Base-by-base conservation (phyloP, 2,113 vertebrate genomes). In the Takifugu flavidus region DNA sequence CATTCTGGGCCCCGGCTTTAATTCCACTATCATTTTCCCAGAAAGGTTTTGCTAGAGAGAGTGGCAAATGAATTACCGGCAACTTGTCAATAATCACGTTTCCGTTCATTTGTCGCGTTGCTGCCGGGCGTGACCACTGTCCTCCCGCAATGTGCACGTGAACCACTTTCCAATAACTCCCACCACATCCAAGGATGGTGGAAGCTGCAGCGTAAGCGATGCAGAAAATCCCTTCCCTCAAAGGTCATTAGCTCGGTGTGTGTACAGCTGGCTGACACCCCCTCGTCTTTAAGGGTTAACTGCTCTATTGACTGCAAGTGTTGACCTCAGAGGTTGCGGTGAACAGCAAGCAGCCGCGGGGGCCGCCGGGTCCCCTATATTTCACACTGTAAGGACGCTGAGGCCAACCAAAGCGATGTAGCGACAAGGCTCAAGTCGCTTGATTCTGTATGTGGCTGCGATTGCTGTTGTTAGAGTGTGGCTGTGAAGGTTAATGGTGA, bases 291-390 rank as follows among this genome's bases (percentile, higher is more conserved):
- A 65, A 52, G 57, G 60, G 72, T 75, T 67, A 72, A 70, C 61
- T 67, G 77, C 52, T 65, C 60, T 62, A 51, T 66, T 67, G 73
- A 67, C 64, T 64, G 31, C 61, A 56, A 44, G 27, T 67, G 2
- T 64, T 72, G 70, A 76, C 76, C 80, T 60, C 79, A 13, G 69
- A 56, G 66, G 62, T 56, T 67, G 53, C 60, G 56, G 51, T 66
- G 72, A 73, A 66, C 71, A 55, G 69, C 39, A 53, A 62, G 58
- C 58, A 53, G 50, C 63, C 51, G 25, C 49, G n/a, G 49, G 13
- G 4, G 45, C 45, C 12, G n/a, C 46, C 1, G 0, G 49, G 70
- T 50, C 44, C 51, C 59, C 57, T 56, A 74, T 53, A 51, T 49
- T 42, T 71, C 58, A 43, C 46, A 25, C 46, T 53, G 63, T 26